These are phyloP conservation scores for Blera fallax DNA, from an alignment of 2,888 invertebrate genomes.

Conservation along the genomic window DNA sequence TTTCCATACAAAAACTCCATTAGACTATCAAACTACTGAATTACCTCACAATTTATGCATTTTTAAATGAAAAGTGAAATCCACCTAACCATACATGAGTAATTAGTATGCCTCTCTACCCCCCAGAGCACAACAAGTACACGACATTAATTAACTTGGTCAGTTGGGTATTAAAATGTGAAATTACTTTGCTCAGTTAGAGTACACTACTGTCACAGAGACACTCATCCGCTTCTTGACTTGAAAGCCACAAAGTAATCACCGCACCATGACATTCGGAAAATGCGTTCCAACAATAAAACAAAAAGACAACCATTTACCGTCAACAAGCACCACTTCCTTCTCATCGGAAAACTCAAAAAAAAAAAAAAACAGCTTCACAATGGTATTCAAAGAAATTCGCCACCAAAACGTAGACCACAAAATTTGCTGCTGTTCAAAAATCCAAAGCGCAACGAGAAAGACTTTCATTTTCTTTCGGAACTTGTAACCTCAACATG, in stretches of 20 bases:
- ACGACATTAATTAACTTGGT: conserved; percentile 47
- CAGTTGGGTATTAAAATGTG: conserved; percentile 44
- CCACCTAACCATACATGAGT: neutral
- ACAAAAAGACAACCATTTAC: neutral
- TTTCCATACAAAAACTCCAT: neutral
- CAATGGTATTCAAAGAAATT: neutral
- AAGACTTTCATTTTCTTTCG: conserved; percentile 47
- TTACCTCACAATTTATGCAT: neutral
- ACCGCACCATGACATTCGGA: conserved; percentile 17
- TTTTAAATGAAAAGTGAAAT: neutral
- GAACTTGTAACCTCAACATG: conserved; percentile 19
- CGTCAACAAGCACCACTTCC: conserved; percentile 3
- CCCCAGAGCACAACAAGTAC: neutral
- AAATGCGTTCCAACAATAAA: conserved; percentile 5
- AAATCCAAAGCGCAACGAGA: conserved; percentile 9
- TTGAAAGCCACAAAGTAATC: neutral
- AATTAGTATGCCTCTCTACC: neutral
- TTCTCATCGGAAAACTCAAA: neutral
- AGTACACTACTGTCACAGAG: conserved; percentile 34
- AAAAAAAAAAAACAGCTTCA: neutral
- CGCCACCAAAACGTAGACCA: neutral
- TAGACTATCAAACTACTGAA: neutral
- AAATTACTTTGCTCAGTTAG: conserved; percentile 1
- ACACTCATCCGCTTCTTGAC: neutral
- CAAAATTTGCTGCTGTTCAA: neutral